Evolutionary conservation across 2,888 invertebrate genomes (phyloP), one percentile per base, ranked within the genome.

Genomic region (Sympetrum striolatum): DNA sequence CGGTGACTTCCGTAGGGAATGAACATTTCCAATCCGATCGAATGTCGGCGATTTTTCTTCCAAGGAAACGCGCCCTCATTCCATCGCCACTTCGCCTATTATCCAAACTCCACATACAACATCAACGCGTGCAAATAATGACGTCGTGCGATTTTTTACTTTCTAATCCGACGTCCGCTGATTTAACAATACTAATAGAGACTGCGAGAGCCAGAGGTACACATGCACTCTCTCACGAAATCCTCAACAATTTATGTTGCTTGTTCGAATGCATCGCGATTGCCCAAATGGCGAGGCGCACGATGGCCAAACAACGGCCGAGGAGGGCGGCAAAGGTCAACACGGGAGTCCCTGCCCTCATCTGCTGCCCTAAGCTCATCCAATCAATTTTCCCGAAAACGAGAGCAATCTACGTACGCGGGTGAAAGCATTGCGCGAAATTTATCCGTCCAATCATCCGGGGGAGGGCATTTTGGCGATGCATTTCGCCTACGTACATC

Each of bases 301-400:
- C 81, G 53, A 18, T 82, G 82, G 37, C 86, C 86, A 86, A 86
- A 86, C 86, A 86, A 86, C 86, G 82, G 58, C 37, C 15, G 2
- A 37, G 15, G 80, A 80, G 22, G 37, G 37, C 80, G 39, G n/a
- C 86, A 86, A 86, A 86, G 86, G 86, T 86, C 86, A 86, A 86
- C 86, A 86, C 86, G 58, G 86, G 37, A 60, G 37, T 60, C 86
- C 60, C 35, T 35, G 58, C 82, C 82, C 82, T 82, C 82, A 82
- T 82, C 82, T 82, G 82, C 25, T 60, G 53, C 60, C 82, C 58
- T 82, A 82, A 82, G 82, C 82, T 60, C 82, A 86, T 60, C 86
- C 86, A 86, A 86, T 86, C 86, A 86, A 86, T 86, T 86, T 86
- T 86, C 86, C 82, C 58, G 58, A 82, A 82, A 82, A 82, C 82